These are phyloP conservation scores for Hycleus phaleratus DNA, from an alignment of 1,140 invertebrate species.

Conservation along the genomic window DNA sequence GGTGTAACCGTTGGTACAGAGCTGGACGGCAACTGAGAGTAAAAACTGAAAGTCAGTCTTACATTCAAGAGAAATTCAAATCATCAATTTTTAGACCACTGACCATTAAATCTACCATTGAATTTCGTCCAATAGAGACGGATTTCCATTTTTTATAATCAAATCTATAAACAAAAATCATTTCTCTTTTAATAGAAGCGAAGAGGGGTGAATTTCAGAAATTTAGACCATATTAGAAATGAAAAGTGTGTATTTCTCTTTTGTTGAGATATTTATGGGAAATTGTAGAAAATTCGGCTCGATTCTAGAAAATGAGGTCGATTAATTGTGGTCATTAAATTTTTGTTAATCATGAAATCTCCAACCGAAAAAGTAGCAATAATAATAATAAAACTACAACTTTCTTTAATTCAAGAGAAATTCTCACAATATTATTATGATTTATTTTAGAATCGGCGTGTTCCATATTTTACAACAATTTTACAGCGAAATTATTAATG, in stretches of 20 bases:
- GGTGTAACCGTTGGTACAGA: background rate
- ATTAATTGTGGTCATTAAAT: too few species aligned
- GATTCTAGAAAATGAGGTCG: too few species aligned
- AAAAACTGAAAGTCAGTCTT: slow-evolving; percentile 25
- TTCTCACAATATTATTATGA: too few species aligned
- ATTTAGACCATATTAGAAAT: too few species aligned
- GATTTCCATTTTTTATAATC: slow-evolving; percentile 18
- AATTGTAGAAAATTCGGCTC: too few species aligned
- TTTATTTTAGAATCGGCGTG: background rate
- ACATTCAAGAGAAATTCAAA: slow-evolving; percentile 32
- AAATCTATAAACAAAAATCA: background rate
- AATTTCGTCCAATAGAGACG: background rate
- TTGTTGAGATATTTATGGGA: too few species aligned
- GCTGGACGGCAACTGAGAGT: slow-evolving; percentile 28
- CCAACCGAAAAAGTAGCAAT: too few species aligned
- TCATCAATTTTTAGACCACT: slow-evolving; percentile 30
- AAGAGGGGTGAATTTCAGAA: background rate
- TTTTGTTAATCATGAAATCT: too few species aligned
- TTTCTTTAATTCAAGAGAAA: too few species aligned
- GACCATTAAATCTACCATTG: slow-evolving; percentile 19
- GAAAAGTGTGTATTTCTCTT: too few species aligned
- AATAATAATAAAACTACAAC: too few species aligned
- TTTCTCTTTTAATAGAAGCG: slow-evolving; percentile 21
- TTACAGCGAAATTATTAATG: background rate
- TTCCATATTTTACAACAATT: background rate